phyloP scores from a whole-genome alignment of 2,113 vertebrate species.

The Ornithorhynchus anatinus region DNA sequence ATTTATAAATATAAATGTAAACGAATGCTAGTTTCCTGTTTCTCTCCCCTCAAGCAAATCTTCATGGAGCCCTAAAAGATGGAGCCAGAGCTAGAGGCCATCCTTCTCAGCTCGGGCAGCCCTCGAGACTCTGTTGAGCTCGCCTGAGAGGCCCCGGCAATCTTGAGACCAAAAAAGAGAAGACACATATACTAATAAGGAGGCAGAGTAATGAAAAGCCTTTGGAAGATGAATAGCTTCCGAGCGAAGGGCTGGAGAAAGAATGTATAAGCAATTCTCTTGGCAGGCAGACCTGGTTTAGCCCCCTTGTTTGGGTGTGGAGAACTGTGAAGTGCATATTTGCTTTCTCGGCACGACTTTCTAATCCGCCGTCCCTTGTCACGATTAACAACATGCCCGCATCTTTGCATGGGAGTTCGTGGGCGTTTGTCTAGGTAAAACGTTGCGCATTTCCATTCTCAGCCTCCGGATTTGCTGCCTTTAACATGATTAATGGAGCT shows the following conservation, averaged over 20 bases:
- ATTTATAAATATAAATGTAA: background rate
- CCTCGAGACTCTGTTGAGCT: background rate
- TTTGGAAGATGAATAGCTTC: background rate
- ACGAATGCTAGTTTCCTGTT: background rate
- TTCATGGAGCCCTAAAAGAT: background rate
- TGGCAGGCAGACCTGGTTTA: conserved; percentile 20
- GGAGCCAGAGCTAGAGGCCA: background rate
- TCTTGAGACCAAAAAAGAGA: background rate
- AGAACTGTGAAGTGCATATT: conserved; percentile 30
- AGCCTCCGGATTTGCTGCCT: conserved; percentile 50
- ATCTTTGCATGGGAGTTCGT: conserved; percentile 50
- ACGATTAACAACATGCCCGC: conserved; percentile 48
- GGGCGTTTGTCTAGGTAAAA: conserved; percentile 21
- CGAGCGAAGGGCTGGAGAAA: background rate
- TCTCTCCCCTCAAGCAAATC: background rate
- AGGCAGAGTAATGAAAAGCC: background rate
- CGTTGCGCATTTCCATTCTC: conserved; percentile 38
- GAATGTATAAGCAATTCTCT: background rate
- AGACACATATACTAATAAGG: conserved; percentile 3
- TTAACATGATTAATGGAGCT: conserved; percentile 62
- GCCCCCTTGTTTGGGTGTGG: background rate
- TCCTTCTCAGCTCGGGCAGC: background rate
- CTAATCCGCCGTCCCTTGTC: conserved; percentile 43
- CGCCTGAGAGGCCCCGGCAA: background rate
- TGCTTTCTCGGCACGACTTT: conserved; percentile 58